Evolutionary conservation across 2,888 invertebrate genomes (phyloP).

Genomic region (Archips xylosteana): DNA sequence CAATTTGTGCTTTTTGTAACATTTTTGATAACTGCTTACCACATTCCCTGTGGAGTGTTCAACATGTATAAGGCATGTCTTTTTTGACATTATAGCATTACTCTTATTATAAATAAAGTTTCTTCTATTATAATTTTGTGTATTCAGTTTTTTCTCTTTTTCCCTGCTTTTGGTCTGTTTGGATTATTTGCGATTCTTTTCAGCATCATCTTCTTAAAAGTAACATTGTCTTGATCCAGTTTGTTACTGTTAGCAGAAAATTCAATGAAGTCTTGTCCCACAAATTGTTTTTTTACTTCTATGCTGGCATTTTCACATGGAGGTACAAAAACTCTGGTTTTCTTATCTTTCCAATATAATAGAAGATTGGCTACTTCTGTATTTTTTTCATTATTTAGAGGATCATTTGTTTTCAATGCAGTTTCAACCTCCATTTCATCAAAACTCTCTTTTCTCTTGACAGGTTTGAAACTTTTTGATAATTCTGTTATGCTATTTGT

Average conservation of each 20-base stretch:
- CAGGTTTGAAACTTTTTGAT: slow-evolving; percentile 51
- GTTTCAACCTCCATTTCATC: slow-evolving; percentile 30
- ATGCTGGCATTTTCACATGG: slow-evolving; percentile 48
- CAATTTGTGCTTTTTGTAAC: slow-evolving; percentile 49
- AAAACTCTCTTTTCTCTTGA: slow-evolving; percentile 30
- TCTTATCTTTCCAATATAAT: slow-evolving; percentile 69
- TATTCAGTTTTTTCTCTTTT: slow-evolving; percentile 50
- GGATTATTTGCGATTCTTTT: slow-evolving; percentile 75
- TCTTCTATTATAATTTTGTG: slow-evolving; percentile 57
- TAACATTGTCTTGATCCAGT: slow-evolving; percentile 50
- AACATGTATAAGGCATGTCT: slow-evolving; percentile 67
- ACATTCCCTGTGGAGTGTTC: slow-evolving; percentile 75
- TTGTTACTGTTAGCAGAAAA: slow-evolving; percentile 53
- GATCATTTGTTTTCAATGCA: slow-evolving; percentile 39
- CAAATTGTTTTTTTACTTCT: slow-evolving; percentile 54
- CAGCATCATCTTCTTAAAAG: slow-evolving; percentile 72
- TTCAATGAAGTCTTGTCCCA: slow-evolving; percentile 71
- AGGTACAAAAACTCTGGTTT: slow-evolving; percentile 69
- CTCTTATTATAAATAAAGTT: slow-evolving; percentile 64
- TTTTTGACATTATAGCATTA: slow-evolving; percentile 77
- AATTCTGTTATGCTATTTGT: slow-evolving; percentile 54
- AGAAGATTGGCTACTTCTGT: slow-evolving; percentile 53
- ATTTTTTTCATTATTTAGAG: slow-evolving; percentile 38
- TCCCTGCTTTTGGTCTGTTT: slow-evolving; percentile 67
- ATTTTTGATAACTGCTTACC: slow-evolving; percentile 60